These are phyloP conservation scores for Oncorhynchus gorbuscha DNA, from an alignment of 2,113 vertebrate species.

Conservation along the genomic window DNA sequence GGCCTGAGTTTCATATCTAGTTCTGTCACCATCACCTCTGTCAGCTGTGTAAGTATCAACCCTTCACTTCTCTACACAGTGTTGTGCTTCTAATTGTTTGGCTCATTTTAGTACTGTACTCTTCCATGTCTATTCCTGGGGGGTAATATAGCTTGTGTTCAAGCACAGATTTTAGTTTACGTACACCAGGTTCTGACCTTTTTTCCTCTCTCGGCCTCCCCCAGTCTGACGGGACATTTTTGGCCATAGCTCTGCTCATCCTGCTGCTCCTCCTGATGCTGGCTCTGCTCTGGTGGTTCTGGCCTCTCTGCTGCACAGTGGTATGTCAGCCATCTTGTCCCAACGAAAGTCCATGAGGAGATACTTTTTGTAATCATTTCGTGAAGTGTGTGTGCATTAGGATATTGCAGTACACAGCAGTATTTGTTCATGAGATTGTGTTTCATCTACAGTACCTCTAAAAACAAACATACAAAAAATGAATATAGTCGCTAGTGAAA, in stretches of 20 bases:
- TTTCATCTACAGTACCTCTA: no score
- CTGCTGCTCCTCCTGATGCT: conserved; percentile 88
- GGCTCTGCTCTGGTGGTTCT: conserved; percentile 96
- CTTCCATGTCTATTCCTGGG: no score
- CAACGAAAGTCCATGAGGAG: no score
- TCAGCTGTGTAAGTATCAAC: conserved; percentile 83
- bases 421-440: no score
- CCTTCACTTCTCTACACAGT: background rate
- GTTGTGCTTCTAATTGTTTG: no score
- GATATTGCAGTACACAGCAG: no score
- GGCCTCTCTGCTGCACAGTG: conserved; percentile 98
- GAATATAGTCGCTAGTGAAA: no score
- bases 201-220: background rate
- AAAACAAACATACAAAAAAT: no score
- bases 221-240: conserved; percentile 90
- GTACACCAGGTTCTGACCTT: background rate
- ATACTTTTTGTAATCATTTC: no score
- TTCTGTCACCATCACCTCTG: conserved; percentile 91
- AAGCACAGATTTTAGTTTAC: background rate
- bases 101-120: no score
- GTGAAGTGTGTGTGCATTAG: no score
- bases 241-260: conserved; percentile 89
- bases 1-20: conserved; percentile 98
- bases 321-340: conserved; percentile 55
- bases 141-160: background rate